Percentiles rank a stretch among this genome's conserved stretches.
phyloP scores from a whole-genome alignment of 2,113 vertebrate species.

The Sminthopsis crassicaudata region DNA sequence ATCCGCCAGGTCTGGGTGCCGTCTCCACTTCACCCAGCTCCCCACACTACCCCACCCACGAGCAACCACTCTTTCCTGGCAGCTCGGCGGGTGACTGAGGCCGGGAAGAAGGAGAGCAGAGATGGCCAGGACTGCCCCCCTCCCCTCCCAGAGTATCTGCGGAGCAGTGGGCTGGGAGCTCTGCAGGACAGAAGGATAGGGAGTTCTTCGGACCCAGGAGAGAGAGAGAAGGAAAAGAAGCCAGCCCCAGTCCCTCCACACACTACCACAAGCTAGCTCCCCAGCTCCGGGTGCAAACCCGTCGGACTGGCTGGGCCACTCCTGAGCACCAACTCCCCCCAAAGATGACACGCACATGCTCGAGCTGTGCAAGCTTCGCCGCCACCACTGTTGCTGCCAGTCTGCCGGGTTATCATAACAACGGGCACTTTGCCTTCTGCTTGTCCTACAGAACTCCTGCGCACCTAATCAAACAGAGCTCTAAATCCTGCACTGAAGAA shows the following conservation, averaged over 20 bases:
- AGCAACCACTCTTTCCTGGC: constrained; percentile 32
- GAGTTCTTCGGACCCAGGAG: constrained; percentile 29
- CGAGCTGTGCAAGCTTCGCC: constrained; percentile 78
- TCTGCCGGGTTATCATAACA: constrained; percentile 80
- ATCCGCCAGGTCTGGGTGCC: neutral
- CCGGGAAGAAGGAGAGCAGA: neutral
- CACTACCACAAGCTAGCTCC: constrained; percentile 74
- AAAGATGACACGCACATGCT: constrained; percentile 79
- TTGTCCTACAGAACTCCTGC: constrained; percentile 74
- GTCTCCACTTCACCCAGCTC: neutral
- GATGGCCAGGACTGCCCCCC: neutral
- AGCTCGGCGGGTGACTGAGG: neutral
- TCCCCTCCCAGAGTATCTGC: neutral
- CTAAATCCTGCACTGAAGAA: constrained; percentile 60
- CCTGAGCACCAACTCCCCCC: constrained; percentile 80
- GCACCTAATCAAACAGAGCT: constrained; percentile 62
- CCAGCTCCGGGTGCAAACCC: constrained; percentile 87
- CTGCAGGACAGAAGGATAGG: neutral
- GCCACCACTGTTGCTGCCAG: constrained; percentile 65
- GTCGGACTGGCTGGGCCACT: constrained; percentile 92
- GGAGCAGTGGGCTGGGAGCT: neutral
- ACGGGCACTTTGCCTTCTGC: constrained; percentile 76
- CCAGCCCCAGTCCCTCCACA: constrained; percentile 78
- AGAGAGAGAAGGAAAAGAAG: constrained; percentile 56
- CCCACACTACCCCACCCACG: neutral